Evolutionary conservation across 2,888 invertebrate species (phyloP).

Genomic region (Abrostola tripartita): DNA sequence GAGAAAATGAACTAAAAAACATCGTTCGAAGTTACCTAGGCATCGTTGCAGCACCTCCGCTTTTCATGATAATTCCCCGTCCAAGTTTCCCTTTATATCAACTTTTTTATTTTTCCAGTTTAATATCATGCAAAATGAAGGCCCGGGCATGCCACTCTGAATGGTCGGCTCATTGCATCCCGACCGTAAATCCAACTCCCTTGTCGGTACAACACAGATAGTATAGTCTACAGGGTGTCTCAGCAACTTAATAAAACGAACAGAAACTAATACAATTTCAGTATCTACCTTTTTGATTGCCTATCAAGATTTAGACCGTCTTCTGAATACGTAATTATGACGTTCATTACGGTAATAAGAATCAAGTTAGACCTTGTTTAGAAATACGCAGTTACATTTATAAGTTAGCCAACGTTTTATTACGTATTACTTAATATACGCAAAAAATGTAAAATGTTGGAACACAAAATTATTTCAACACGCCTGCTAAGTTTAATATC

Average conservation of each 20-base stretch:
- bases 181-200: conserved; percentile 69
- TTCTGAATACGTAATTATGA: too few relatives aligned
- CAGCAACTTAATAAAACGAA: conserved; percentile 22
- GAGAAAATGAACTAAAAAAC: conserved; percentile 60
- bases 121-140: conserved; percentile 84
- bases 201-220: conserved; percentile 50
- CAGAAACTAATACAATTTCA: conserved; percentile 3
- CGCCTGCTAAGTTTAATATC: too few relatives aligned
- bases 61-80: conserved; percentile 78
- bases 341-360: too few relatives aligned
- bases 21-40: conserved; percentile 58
- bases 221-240: conserved; percentile 31
- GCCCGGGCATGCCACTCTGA: conserved; percentile 68
- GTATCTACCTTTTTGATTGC: not conserved
- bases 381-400: too few relatives aligned
- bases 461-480: too few relatives aligned
- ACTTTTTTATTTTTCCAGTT: conserved; percentile 77
- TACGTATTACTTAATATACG: too few relatives aligned
- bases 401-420: too few relatives aligned
- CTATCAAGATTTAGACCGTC: too few relatives aligned
- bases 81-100: conserved; percentile 76
- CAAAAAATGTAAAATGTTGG: too few relatives aligned
- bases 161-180: conserved; percentile 76
- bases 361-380: too few relatives aligned
- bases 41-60: conserved; percentile 63